Evolutionary conservation across 2,113 vertebrate species (phyloP), one percentile per base, ranked within the genome.

Genomic region (Mesocricetus auratus): DNA sequence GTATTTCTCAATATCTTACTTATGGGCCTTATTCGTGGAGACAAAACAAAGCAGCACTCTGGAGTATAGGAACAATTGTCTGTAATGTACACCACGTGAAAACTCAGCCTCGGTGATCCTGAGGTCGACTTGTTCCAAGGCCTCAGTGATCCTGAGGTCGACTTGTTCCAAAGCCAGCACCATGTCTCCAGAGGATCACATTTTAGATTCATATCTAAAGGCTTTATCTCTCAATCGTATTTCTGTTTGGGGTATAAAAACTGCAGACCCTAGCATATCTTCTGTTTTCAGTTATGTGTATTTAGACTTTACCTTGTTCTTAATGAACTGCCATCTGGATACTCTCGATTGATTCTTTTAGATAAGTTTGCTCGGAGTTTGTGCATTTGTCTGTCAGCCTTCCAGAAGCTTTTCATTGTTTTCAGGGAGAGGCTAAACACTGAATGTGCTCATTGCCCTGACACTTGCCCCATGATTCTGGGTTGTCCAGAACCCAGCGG

Each of bases 201-300:
- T 90, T 95, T 92, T 71, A 89, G 50, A 58, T 75, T 97, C 45
- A 42, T 36, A 22, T 58, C 29, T 73, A 29, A 90, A 39, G 42
- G 36, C 19, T 11, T 87, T 83, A 16, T 92, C 39, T 77, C 31
- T 22, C 89, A 4, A 83, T 39, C 26, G 11, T 58, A 10, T 13
- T 24, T 85, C 58, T 64, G 58, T n/a, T 64, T 8, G 15, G 15
- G 58, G 9, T 15, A 45, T 19, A 39, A 64, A 45, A 64, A 31
- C 81, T 62, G 4, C n/a, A 64, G 39, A 45, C 12, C 15, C 24
- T 45, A 64, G 81, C 58, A 9, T 64, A 45, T 29, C 26, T 90
- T 31, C 0, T 86, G 5, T 60, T 90, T 91, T 58, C 53, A 66
- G 79, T 73, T 62, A 42, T 16, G 53, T 68, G 29, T 24, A n/a